Conservation (phyloP, 2,888 invertebrate species). For the Metalampra italica region DNA sequence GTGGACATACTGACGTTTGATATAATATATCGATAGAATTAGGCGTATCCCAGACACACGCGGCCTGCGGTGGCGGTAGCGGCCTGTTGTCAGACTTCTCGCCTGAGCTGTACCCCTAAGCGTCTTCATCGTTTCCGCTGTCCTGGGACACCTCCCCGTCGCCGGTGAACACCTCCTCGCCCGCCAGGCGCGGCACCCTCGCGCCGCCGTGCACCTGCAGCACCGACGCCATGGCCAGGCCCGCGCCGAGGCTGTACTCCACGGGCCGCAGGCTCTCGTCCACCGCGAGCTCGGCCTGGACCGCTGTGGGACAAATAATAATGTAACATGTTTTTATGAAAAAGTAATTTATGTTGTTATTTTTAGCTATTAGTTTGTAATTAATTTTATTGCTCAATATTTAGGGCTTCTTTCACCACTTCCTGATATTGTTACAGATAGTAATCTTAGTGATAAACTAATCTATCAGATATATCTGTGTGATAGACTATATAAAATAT, state of each 20-base stretch:
- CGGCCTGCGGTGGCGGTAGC: too few species aligned
- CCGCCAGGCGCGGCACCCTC: constrained; percentile 38
- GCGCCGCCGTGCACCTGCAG: constrained; percentile 44
- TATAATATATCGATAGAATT: too few species aligned
- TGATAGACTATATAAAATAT: too few species aligned
- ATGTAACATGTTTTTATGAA: not conserved
- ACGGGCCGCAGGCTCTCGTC: constrained; percentile 66
- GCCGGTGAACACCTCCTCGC: constrained; percentile 66
- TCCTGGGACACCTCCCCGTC: constrained; percentile 69
- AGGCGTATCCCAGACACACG: too few species aligned
- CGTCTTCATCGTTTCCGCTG: constrained; percentile 66
- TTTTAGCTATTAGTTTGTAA: too few species aligned
- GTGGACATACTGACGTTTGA: too few species aligned
- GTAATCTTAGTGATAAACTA: too few species aligned
- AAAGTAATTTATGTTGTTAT: not conserved
- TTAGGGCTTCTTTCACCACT: too few species aligned
- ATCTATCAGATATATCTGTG: too few species aligned
- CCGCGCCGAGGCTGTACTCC: constrained; percentile 69
- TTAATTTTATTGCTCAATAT: too few species aligned
- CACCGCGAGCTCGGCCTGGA: not conserved
- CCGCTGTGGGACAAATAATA: not conserved
- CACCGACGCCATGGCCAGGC: constrained; percentile 70
- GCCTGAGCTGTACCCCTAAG: not conserved
- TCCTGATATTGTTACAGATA: too few species aligned
- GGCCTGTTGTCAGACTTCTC: too few species aligned